Percentiles rank a stretch among this genome's conserved stretches.
phyloP scores from a whole-genome alignment of 2,888 invertebrate species.

The Tetanocera ferruginea region DNA sequence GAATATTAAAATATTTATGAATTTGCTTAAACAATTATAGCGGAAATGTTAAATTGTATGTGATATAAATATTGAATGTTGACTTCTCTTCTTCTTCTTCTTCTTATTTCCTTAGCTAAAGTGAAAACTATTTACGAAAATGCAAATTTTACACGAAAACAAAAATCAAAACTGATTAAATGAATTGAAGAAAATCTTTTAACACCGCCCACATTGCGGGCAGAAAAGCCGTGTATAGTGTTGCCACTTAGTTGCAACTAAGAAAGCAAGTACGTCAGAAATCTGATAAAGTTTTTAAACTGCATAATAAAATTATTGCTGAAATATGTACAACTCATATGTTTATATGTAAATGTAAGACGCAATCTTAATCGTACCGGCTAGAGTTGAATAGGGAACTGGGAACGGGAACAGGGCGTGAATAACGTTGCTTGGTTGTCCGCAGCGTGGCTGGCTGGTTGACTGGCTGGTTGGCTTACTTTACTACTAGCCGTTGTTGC shows the following conservation, averaged over 20 bases:
- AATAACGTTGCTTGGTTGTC: not conserved
- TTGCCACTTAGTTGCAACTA: too few relatives aligned
- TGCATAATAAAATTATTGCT: too few relatives aligned
- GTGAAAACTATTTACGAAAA: not conserved
- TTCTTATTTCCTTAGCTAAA: not conserved
- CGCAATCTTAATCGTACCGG: not conserved
- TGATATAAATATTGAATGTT: not conserved
- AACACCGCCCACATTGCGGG: not conserved
- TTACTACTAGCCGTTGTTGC: not conserved
- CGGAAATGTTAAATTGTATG: too few relatives aligned
- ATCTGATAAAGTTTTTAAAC: too few relatives aligned
- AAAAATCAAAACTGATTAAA: not conserved
- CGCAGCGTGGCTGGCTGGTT: not conserved
- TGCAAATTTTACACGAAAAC: not conserved
- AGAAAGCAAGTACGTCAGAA: too few relatives aligned
- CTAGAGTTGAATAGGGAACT: not conserved
- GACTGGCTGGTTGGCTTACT: not conserved
- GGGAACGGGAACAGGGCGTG: too few relatives aligned
- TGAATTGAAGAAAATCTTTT: not conserved
- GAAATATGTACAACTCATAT: too few relatives aligned
- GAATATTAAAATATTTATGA: too few relatives aligned
- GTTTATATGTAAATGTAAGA: too few relatives aligned
- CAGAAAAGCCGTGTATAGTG: too few relatives aligned
- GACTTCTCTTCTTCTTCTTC: not conserved
- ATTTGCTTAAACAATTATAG: too few relatives aligned